Percentiles rank a stretch among this genome's conserved stretches.
These are phyloP conservation scores for Nothoprocta pentlandii DNA, from an alignment of 2,113 vertebrate species.

Conservation along the genomic window DNA sequence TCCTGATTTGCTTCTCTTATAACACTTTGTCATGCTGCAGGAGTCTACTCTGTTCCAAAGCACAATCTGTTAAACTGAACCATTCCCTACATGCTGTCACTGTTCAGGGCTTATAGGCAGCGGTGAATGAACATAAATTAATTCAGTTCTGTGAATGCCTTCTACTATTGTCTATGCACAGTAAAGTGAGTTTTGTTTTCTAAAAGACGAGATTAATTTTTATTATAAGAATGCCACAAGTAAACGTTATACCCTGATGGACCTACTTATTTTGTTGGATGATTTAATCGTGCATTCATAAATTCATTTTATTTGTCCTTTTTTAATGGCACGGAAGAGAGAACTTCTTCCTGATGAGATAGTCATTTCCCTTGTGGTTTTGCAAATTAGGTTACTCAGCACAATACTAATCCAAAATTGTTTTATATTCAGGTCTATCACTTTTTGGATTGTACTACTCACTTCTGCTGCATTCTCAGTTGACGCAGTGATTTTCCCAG, in stretches of 20 bases:
- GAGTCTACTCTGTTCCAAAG: background rate
- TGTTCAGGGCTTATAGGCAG: background rate
- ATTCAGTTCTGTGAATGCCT: background rate
- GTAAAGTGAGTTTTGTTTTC: background rate
- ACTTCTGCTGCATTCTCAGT: background rate
- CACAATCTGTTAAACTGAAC: background rate
- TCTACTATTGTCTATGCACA: background rate
- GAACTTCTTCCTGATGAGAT: background rate
- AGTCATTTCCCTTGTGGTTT: background rate
- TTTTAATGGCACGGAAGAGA: background rate
- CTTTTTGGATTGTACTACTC: background rate
- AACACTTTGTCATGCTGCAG: background rate
- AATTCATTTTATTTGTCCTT: background rate
- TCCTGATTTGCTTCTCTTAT: background rate
- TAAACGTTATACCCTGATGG: background rate
- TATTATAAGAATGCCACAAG: background rate
- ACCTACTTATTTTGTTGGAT: background rate
- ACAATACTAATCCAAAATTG: background rate
- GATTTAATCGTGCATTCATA: background rate
- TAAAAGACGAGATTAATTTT: background rate
- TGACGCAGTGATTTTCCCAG: accelerated
- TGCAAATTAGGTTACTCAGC: background rate
- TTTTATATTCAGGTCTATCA: background rate
- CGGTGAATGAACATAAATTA: background rate
- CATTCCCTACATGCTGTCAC: background rate